A percentile compares a stretch with the other conserved stretches of the same genome.
These are phyloP conservation scores for Didymodactylos carnosus DNA, from an alignment of 2,888 invertebrate genomes.

Conservation along the genomic window DNA sequence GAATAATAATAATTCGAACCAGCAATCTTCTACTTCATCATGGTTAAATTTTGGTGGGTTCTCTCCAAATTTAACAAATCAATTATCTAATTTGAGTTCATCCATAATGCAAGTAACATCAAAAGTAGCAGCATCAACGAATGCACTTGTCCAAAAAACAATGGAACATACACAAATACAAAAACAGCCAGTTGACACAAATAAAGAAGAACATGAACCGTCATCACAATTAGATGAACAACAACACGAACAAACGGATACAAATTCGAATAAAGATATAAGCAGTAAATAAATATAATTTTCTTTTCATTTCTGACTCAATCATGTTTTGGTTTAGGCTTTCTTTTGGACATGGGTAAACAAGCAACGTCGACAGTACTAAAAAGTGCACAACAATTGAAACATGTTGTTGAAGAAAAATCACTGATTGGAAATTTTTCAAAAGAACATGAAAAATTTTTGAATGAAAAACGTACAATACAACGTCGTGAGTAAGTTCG, in stretches of 20 bases:
- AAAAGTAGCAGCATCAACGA: neutral
- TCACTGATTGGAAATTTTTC: slow-evolving; percentile 87
- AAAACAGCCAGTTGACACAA: no score
- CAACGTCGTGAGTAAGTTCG: slow-evolving; percentile 28
- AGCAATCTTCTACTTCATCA: neutral
- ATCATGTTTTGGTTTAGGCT: neutral
- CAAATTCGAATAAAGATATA: neutral
- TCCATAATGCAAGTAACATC: neutral
- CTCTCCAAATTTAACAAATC: neutral
- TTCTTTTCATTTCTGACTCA: neutral
- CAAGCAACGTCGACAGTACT: slow-evolving; percentile 78
- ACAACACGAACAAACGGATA: neutral
- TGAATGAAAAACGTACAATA: slow-evolving; percentile 59
- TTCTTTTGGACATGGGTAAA: no score
- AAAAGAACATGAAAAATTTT: slow-evolving; percentile 85
- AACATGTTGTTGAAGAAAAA: slow-evolving; percentile 85
- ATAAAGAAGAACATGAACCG: neutral
- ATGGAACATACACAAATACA: no score
- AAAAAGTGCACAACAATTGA: slow-evolving; percentile 72
- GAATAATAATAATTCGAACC: no score
- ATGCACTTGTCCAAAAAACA: neutral
- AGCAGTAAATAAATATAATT: neutral
- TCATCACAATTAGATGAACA: neutral
- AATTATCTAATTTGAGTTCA: neutral
- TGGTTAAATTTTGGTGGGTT: neutral